Evolutionary conservation across 2,797 vertebrate genomes (phyloP).

Genomic region (Gephyroberyx darwinii): DNA sequence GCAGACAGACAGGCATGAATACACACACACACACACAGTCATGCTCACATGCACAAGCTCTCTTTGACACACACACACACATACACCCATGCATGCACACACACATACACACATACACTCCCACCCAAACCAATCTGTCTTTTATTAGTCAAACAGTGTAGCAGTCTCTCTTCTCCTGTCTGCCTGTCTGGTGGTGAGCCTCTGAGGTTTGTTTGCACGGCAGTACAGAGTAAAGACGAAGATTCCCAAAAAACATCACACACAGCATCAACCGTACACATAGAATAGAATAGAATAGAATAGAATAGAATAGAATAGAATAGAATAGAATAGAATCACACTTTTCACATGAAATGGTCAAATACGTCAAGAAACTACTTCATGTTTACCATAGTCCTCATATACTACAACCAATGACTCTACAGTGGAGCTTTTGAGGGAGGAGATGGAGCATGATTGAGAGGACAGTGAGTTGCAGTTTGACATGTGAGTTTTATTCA

Average conservation of each 20-base stretch:
- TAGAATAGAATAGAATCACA: neutral
- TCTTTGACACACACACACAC: conserved; percentile 1
- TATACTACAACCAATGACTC: too few relatives aligned
- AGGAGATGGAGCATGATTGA: too few relatives aligned
- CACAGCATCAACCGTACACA: neutral
- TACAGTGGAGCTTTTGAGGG: too few relatives aligned
- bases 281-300: neutral
- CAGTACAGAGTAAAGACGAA: conserved; percentile 39
- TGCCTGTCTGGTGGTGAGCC: conserved; percentile 44
- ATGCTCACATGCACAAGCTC: conserved; percentile 15
- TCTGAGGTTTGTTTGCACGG: conserved; percentile 54
- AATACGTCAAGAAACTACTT: too few relatives aligned
- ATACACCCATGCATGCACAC: conserved; percentile 1
- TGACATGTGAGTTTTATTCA: too few relatives aligned
- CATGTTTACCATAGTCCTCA: too few relatives aligned
- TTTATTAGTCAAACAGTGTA: conserved; percentile 62
- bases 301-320: neutral
- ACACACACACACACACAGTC: conserved; percentile 23
- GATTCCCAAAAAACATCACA: neutral
- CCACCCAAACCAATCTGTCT: conserved; percentile 50
- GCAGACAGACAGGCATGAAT: neutral
- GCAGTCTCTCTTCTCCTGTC: conserved; percentile 36
- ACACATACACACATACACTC: conserved; percentile 29
- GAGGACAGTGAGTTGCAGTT: too few relatives aligned
- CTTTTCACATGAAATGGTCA: too few relatives aligned